phyloP scores from a whole-genome alignment of 1,140 invertebrate genomes.

The Heliconius melpomene region DNA sequence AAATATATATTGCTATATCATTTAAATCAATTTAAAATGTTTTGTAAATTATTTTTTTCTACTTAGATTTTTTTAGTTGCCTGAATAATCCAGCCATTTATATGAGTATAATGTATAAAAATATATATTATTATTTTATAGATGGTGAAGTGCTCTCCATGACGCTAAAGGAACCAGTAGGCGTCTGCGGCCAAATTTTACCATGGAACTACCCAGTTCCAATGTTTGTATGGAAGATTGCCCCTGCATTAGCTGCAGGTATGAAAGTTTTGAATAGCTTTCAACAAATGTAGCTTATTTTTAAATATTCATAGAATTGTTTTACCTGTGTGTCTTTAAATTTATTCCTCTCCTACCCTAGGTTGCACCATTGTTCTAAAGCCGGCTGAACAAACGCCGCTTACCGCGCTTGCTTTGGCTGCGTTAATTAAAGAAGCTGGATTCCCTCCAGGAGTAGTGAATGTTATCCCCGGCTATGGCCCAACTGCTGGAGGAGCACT shows the following conservation, averaged over 20 bases:
- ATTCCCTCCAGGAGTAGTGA: conserved; percentile 86
- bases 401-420: conserved; percentile 86
- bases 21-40: no score
- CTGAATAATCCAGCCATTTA: no score
- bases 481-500: conserved; percentile 86
- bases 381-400: conserved; percentile 89
- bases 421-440: conserved; percentile 85
- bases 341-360: conserved; percentile 25
- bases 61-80: no score
- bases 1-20: no score
- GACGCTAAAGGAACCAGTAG: conserved; percentile 89
- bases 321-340: background rate
- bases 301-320: background rate
- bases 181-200: conserved; percentile 91
- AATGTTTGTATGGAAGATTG: conserved; percentile 91
- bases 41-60: no score
- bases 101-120: background rate
- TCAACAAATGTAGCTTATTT: background rate
- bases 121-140: conserved; percentile 39
- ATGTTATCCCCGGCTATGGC: conserved; percentile 84
- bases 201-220: conserved; percentile 92
- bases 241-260: conserved; percentile 88
- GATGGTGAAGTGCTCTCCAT: conserved; percentile 83
- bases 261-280: conserved; percentile 12
- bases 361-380: conserved; percentile 83